phyloP scores from a whole-genome alignment of 2,113 vertebrate species.

The Corythaixoides concolor region DNA sequence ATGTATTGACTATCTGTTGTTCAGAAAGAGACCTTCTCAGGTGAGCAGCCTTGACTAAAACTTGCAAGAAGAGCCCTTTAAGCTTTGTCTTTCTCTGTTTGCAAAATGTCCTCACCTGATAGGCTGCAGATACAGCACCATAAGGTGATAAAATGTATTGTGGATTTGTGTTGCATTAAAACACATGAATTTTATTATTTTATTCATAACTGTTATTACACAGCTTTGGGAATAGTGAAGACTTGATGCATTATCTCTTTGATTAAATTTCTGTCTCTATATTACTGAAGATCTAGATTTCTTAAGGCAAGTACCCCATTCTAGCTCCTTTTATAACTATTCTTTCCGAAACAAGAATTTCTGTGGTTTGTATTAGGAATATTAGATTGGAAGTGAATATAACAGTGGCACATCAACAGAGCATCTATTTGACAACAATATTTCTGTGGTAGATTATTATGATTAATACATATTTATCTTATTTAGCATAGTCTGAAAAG shows the following conservation, averaged over 20 bases:
- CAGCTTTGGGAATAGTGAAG: not conserved
- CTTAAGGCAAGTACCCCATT: not conserved
- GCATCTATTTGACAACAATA: slow-evolving; percentile 33
- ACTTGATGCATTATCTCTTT: not conserved
- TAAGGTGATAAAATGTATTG: not conserved
- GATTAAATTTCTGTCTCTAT: not conserved
- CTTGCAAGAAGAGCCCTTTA: not conserved
- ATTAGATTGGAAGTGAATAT: slow-evolving; percentile 4
- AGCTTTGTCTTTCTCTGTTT: not conserved
- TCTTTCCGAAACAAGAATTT: slow-evolving; percentile 25
- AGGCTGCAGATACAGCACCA: not conserved
- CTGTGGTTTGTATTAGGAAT: not conserved
- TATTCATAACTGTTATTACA: not conserved
- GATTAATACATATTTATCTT: slow-evolving; percentile 69
- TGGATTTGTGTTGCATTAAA: not conserved
- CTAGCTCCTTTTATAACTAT: not conserved
- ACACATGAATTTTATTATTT: not conserved
- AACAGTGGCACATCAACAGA: slow-evolving; percentile 43
- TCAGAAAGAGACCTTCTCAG: not conserved
- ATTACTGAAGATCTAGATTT: not conserved
- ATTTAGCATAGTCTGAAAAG: slow-evolving; percentile 63
- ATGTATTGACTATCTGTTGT: not conserved
- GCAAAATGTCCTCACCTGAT: not conserved
- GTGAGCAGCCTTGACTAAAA: not conserved
- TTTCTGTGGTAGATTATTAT: slow-evolving; percentile 49